These are phyloP conservation scores for Mormyrops boulengeri DNA, from an alignment of 2,797 vertebrate species.

Conservation along the genomic window DNA sequence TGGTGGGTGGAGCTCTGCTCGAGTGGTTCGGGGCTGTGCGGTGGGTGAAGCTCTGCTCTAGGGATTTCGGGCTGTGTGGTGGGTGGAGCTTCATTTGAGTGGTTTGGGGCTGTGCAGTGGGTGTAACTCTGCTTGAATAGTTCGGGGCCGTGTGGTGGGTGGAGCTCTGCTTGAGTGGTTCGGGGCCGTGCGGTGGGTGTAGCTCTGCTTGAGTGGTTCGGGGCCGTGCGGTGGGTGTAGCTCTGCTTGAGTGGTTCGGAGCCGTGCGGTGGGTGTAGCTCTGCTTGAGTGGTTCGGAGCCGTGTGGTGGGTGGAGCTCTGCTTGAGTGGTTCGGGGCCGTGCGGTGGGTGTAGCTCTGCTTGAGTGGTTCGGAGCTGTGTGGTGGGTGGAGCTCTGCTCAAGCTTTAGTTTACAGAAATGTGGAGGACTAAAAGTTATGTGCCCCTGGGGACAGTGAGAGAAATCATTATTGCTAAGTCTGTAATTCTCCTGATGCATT, in stretches of 20 bases:
- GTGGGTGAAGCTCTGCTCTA: not conserved
- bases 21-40: not conserved
- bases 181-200: not conserved
- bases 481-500: too few species aligned
- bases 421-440: too few species aligned
- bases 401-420: not conserved
- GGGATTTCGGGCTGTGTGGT: not conserved
- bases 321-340: not conserved
- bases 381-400: conserved; percentile 21
- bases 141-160: conserved; percentile 24
- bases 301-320: not conserved
- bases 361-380: not conserved
- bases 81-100: not conserved
- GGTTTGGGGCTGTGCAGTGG: not conserved
- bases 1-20: not conserved
- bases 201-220: not conserved
- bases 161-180: conserved; percentile 15
- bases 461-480: too few species aligned
- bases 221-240: not conserved
- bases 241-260: not conserved
- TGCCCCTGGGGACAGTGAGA: too few species aligned
- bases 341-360: not conserved
- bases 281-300: conserved; percentile 40
- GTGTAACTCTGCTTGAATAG: conserved; percentile 8
- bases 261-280: not conserved